A percentile compares a stretch with the other conserved stretches of the same genome.
Evolutionary conservation across 2,888 invertebrate species (phyloP).

Genomic region (Ichneumoninae sp.): DNA sequence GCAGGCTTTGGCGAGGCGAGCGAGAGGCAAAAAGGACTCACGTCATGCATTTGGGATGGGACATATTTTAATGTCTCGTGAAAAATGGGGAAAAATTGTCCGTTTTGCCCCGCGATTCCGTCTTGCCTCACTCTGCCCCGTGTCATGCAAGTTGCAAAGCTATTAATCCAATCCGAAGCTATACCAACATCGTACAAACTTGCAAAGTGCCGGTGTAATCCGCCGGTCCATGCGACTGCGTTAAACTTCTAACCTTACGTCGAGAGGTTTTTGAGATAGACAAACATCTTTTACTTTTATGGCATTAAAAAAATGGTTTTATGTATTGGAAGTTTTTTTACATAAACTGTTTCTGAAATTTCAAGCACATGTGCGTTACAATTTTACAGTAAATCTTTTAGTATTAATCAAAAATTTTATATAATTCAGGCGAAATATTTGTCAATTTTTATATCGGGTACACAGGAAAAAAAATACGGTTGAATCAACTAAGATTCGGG

Average conservation of each 20-base stretch:
- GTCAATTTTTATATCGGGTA: too few relatives aligned
- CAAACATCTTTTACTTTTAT: background rate
- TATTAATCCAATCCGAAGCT: slow-evolving; percentile 4
- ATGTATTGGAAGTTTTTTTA: too few relatives aligned
- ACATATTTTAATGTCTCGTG: background rate
- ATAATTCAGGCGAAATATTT: too few relatives aligned
- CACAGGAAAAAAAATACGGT: too few relatives aligned
- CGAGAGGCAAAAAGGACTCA: background rate
- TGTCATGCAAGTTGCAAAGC: background rate
- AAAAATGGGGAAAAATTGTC: background rate
- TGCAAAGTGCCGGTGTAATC: background rate
- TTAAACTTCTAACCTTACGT: background rate
- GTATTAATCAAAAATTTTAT: too few relatives aligned
- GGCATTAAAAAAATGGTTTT: too few relatives aligned
- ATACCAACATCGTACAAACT: background rate
- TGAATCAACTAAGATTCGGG: too few relatives aligned
- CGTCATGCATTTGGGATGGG: background rate
- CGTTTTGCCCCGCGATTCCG: background rate
- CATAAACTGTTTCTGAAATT: too few relatives aligned
- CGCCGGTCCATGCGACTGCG: background rate
- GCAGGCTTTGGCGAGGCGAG: background rate
- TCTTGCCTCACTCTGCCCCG: background rate
- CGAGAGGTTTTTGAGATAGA: background rate
- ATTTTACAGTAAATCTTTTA: too few relatives aligned
- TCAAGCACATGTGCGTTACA: too few relatives aligned